Evolutionary conservation across 2,797 vertebrate species (phyloP).

Genomic region (Scarus forsteni): DNA sequence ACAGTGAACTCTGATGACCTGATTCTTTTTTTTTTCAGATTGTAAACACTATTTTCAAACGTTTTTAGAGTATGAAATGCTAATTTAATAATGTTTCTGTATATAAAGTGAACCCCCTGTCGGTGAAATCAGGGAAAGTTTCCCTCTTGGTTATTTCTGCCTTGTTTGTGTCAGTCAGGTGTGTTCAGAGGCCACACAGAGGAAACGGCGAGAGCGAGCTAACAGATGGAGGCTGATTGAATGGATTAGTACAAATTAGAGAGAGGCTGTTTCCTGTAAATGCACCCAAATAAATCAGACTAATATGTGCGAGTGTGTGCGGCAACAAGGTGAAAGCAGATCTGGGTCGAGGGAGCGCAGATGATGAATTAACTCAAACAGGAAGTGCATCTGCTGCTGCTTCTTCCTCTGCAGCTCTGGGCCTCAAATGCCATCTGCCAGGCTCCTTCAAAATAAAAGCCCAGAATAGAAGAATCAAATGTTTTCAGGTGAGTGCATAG

Average conservation of each 20-base stretch:
- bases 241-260: slow-evolving; percentile 68
- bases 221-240: slow-evolving; percentile 63
- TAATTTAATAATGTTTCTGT: no score
- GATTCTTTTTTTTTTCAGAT: no score
- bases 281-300: slow-evolving; percentile 57
- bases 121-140: neutral
- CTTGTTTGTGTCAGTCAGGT: slow-evolving; percentile 15
- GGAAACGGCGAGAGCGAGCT: slow-evolving; percentile 15
- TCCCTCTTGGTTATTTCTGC: slow-evolving; percentile 12
- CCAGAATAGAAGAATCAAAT: slow-evolving; percentile 1
- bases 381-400: slow-evolving; percentile 50
- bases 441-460: slow-evolving; percentile 24
- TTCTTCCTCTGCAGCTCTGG: slow-evolving; percentile 15
- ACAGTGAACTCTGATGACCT: no score
- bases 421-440: slow-evolving; percentile 49
- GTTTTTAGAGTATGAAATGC: no score
- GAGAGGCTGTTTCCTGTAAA: slow-evolving; percentile 62
- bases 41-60: no score
- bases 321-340: slow-evolving; percentile 49
- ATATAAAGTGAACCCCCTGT: neutral
- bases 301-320: slow-evolving; percentile 15
- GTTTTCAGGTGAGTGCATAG: no score
- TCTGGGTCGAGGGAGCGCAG: slow-evolving; percentile 48
- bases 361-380: slow-evolving; percentile 55
- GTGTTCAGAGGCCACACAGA: slow-evolving; percentile 16